phyloP scores from a whole-genome alignment of 2,113 vertebrate genomes.

The Rhinichthys klamathensis region DNA sequence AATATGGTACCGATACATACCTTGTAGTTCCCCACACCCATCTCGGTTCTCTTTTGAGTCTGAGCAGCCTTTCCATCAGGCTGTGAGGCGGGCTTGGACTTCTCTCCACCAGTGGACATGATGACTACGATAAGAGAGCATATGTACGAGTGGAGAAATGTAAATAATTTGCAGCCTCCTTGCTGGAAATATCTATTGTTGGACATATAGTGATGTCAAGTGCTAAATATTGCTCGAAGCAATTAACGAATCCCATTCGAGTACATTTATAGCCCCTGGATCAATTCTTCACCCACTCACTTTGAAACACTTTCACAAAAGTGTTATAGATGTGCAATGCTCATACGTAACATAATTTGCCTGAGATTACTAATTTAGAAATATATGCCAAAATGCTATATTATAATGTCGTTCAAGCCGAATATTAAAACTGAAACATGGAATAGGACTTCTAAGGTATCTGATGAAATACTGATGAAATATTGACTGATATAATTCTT shows the following conservation, averaged over 20 bases:
- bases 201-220: conserved; percentile 30
- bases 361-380: not conserved
- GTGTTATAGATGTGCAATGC: not conserved
- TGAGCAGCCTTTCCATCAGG: conserved; percentile 72
- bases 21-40: conserved; percentile 69
- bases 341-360: not conserved
- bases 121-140: conserved; percentile 55
- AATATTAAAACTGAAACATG: not conserved
- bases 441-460: not conserved
- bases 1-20: conserved; percentile 49
- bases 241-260: not conserved
- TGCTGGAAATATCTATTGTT: conserved; percentile 8
- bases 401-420: not conserved
- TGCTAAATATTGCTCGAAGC: conserved; percentile 33
- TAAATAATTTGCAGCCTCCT: conserved; percentile 11
- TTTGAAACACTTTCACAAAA: conserved; percentile 4
- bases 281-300: conserved; percentile 26
- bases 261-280: conserved; percentile 11
- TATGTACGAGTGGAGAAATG: not conserved
- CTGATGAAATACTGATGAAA: not conserved
- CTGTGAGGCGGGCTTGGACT: conserved; percentile 73
- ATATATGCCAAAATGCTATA: not conserved
- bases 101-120: conserved; percentile 76
- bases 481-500: not conserved
- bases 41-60: conserved; percentile 67